phyloP scores from a whole-genome alignment of 2,797 vertebrate species.

The Halcyon smyrnensis region DNA sequence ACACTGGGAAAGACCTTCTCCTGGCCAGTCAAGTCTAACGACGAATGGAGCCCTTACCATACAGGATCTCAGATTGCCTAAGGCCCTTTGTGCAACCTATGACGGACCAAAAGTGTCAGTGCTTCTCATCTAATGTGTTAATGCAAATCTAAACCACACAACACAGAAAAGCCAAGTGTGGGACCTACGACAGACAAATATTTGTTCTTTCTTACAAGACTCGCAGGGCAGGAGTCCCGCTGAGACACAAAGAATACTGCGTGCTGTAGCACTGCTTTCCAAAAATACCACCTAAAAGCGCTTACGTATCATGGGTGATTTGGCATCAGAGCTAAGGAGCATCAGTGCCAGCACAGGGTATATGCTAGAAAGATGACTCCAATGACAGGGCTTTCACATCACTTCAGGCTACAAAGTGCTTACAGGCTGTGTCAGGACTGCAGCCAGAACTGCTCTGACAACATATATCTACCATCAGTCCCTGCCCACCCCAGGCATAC shows the following conservation, averaged over 20 bases:
- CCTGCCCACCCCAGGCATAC: not conserved
- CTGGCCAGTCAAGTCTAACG: not conserved
- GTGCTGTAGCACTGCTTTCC: conserved; percentile 56
- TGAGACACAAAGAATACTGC: conserved; percentile 56
- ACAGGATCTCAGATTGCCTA: conserved; percentile 31
- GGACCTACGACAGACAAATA: conserved; percentile 64
- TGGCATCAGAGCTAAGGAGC: conserved; percentile 48
- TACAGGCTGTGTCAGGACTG: conserved; percentile 27
- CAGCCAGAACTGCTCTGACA: not conserved
- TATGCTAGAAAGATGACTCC: conserved; percentile 24
- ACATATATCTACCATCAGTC: not conserved
- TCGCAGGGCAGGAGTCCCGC: conserved; percentile 49
- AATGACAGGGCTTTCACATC: not conserved
- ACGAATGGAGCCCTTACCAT: not conserved
- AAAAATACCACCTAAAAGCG: conserved; percentile 35
- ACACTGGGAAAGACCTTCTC: not conserved
- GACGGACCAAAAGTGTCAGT: conserved; percentile 70
- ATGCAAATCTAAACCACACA: conserved; percentile 38
- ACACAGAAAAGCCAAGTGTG: conserved; percentile 51
- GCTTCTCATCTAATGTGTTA: conserved; percentile 32
- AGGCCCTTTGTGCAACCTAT: conserved; percentile 34
- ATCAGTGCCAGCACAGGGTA: conserved; percentile 46
- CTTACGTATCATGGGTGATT: conserved; percentile 23
- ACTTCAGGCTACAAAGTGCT: conserved; percentile 51
- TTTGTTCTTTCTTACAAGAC: conserved; percentile 59